These are phyloP conservation scores for Ariolimax columbianus DNA, from an alignment of 2,888 invertebrate species.

Conservation along the genomic window DNA sequence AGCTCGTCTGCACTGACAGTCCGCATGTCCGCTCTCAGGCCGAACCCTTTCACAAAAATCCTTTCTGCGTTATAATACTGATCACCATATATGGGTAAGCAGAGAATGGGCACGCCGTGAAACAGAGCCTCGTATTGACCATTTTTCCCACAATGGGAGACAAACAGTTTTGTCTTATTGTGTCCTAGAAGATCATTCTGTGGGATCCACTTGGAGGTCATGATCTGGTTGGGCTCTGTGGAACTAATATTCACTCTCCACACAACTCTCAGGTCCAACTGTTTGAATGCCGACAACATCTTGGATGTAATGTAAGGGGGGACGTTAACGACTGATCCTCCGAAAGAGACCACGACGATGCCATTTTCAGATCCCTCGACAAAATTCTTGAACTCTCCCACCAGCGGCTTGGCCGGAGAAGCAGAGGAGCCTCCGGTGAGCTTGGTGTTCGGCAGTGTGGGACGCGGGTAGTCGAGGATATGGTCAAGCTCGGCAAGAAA, in stretches of 20 bases:
- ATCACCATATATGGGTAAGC: conserved; percentile 61
- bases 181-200: conserved; percentile 65
- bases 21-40: conserved; percentile 25
- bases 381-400: conserved; percentile 53
- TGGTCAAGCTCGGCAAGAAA: conserved; percentile 57
- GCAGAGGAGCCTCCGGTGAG: conserved; percentile 60
- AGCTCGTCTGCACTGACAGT: not conserved
- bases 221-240: conserved; percentile 50
- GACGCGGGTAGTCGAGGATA: conserved; percentile 58
- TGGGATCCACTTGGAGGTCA: conserved; percentile 60
- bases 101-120: conserved; percentile 66
- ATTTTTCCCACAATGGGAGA: conserved; percentile 66
- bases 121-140: conserved; percentile 66
- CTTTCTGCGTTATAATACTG: conserved; percentile 53
- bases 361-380: conserved; percentile 51
- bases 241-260: conserved; percentile 54
- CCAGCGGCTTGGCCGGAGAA: conserved; percentile 55
- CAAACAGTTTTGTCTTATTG: conserved; percentile 58
- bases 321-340: conserved; percentile 52
- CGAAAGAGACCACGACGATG: conserved; percentile 61
- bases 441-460: conserved; percentile 58
- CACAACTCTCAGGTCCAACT: conserved; percentile 53
- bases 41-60: conserved; percentile 38
- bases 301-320: conserved; percentile 47
- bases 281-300: conserved; percentile 50